These are phyloP conservation scores for Montipora capitata DNA, from an alignment of 92 coral and sea anemone species.

Conservation along the genomic window DNA sequence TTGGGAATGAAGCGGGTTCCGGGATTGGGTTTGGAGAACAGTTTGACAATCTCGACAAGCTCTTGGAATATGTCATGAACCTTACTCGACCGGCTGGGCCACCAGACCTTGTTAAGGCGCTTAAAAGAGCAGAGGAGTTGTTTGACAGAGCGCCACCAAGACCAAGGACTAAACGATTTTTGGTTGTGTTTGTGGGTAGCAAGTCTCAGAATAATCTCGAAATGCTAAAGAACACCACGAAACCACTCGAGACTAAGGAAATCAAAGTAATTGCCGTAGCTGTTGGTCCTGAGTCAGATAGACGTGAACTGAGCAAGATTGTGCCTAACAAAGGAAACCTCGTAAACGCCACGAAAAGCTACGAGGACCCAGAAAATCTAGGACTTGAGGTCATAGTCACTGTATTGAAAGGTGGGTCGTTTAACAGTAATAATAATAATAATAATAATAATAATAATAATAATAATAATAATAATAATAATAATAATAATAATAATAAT, in stretches of 20 bases:
- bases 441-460: too few relatives aligned
- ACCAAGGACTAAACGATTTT: slow-evolving; percentile 67
- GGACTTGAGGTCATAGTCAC: slow-evolving; percentile 83
- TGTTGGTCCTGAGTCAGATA: slow-evolving; percentile 79
- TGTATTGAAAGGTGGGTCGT: slow-evolving; percentile 78
- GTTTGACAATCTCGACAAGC: slow-evolving; percentile 48
- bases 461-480: too few relatives aligned
- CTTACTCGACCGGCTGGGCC: slow-evolving; percentile 70
- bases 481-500: too few relatives aligned
- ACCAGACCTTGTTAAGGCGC: slow-evolving; percentile 74
- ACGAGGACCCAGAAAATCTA: slow-evolving; percentile 62
- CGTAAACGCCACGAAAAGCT: slow-evolving; percentile 14
- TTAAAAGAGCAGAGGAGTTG: slow-evolving; percentile 62
- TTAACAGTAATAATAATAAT: too few relatives aligned
- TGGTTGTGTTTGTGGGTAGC: slow-evolving; percentile 83
- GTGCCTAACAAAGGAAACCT: slow-evolving; percentile 65
- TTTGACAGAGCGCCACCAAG: slow-evolving; percentile 54
- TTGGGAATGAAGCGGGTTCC: slow-evolving; percentile 63
- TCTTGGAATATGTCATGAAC: slow-evolving; percentile 47
- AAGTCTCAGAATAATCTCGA: slow-evolving; percentile 61
- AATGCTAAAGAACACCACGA: slow-evolving; percentile 68
- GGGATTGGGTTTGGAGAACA: slow-evolving; percentile 69
- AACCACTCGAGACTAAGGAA: slow-evolving; percentile 68
- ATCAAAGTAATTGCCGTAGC: slow-evolving; percentile 81
- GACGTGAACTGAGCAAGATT: slow-evolving; percentile 68